These are phyloP conservation scores for Melozone crissalis DNA, from an alignment of 2,113 vertebrate species.

Conservation along the genomic window DNA sequence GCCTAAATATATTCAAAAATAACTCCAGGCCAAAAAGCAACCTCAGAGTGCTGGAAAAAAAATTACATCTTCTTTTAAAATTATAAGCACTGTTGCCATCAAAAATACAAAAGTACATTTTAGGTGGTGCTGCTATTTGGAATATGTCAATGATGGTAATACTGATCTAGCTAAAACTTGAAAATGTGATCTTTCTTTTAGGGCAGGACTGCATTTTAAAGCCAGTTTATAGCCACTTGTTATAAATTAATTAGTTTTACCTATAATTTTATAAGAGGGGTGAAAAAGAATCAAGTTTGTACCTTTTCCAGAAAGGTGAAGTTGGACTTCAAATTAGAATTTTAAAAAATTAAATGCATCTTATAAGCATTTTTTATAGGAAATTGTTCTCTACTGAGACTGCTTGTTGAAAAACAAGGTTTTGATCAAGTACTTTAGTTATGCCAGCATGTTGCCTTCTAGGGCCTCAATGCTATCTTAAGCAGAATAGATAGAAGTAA, in stretches of 20 bases:
- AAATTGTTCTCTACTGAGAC: conserved; percentile 49
- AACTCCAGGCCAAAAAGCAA: conserved; percentile 63
- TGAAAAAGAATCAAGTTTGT: conserved; percentile 28
- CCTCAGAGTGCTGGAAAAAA: conserved; percentile 79
- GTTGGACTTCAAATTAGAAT: conserved; percentile 58
- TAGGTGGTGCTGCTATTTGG: not conserved
- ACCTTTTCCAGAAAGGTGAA: conserved; percentile 79
- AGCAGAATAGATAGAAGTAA: conserved; percentile 53
- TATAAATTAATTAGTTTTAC: conserved; percentile 45
- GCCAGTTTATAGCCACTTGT: conserved; percentile 38
- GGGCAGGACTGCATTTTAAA: conserved; percentile 26
- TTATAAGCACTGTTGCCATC: not conserved
- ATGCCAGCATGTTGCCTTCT: conserved; percentile 82
- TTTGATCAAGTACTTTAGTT: conserved; percentile 45
- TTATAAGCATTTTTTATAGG: conserved; percentile 53
- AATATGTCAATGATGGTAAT: not conserved
- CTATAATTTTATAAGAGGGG: not conserved
- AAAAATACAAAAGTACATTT: not conserved
- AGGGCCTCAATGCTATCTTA: conserved; percentile 72
- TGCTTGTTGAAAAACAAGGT: conserved; percentile 47
- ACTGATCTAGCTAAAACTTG: conserved; percentile 14
- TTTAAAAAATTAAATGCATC: conserved; percentile 43
- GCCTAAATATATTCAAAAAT: conserved; percentile 50
- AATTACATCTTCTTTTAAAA: conserved; percentile 28
- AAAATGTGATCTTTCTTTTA: conserved; percentile 44